These are phyloP conservation scores for Cantharis lateralis DNA, from an alignment of 2,888 invertebrate genomes.

Conservation along the genomic window DNA sequence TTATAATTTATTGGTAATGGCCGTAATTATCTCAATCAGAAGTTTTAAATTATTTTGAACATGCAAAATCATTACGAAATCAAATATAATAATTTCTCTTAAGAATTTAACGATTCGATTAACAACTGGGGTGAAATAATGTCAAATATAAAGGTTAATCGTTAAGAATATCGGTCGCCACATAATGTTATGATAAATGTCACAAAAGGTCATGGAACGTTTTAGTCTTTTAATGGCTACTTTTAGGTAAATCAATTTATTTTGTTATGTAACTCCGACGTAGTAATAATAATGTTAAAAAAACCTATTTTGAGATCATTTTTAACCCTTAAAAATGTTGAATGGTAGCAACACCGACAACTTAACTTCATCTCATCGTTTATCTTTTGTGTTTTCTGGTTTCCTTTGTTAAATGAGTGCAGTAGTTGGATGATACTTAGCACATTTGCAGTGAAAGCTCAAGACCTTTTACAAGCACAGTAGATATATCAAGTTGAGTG, in stretches of 20 bases:
- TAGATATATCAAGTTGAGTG: conserved; percentile 17
- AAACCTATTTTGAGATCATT: neutral
- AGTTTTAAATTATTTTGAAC: neutral
- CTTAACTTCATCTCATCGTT: conserved; percentile 11
- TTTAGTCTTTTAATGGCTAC: neutral
- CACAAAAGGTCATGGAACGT: conserved; percentile 22
- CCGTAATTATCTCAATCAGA: neutral
- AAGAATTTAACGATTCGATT: conserved; percentile 33
- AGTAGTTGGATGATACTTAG: conserved; percentile 23
- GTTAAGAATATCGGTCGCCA: conserved; percentile 29
- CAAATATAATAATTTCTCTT: conserved; percentile 16
- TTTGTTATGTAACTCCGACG: neutral
- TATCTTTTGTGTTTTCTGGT: conserved; percentile 12
- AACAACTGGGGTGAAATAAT: conserved; percentile 32
- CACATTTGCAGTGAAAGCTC: conserved; percentile 23
- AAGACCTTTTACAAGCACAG: conserved; percentile 15
- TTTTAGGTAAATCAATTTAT: neutral
- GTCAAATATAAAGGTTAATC: conserved; percentile 33
- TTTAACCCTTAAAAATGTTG: neutral
- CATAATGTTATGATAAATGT: conserved; percentile 33
- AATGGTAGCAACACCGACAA: neutral
- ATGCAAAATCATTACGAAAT: neutral
- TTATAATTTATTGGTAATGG: too few relatives aligned
- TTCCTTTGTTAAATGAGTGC: conserved; percentile 16
- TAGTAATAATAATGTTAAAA: neutral